Evolutionary conservation across 2,797 vertebrate genomes (phyloP).

Genomic region (Amblyraja radiata): DNA sequence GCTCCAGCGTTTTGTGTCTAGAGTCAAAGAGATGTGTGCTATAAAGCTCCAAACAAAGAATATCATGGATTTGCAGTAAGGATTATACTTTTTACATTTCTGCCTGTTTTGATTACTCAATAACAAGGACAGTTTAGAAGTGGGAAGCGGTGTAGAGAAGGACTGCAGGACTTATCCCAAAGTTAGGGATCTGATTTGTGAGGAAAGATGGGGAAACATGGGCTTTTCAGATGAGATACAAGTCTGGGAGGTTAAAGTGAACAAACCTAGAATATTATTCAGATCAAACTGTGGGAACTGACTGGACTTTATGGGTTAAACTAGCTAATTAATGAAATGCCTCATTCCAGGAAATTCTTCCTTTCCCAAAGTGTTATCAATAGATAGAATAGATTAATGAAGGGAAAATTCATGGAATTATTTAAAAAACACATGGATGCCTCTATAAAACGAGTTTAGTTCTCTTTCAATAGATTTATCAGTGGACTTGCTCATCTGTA

Average conservation of each 20-base stretch:
- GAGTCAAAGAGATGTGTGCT: not conserved
- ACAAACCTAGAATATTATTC: not conserved
- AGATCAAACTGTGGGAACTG: not conserved
- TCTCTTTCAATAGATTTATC: not conserved
- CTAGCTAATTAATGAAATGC: not conserved
- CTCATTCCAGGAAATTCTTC: not conserved
- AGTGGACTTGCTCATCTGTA: not conserved
- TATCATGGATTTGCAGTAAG: not conserved
- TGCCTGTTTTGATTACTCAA: not conserved
- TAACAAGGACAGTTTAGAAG: no score
- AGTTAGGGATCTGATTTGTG: not conserved
- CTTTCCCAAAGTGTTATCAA: not conserved
- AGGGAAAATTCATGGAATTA: not conserved
- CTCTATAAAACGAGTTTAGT: not conserved
- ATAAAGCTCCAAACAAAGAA: not conserved
- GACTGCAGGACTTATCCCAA: not conserved
- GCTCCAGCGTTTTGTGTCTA: no score
- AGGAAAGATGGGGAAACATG: not conserved
- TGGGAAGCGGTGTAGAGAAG: not conserved
- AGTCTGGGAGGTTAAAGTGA: not conserved
- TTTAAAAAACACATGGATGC: not conserved
- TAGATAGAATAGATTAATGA: not conserved
- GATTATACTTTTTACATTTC: not conserved
- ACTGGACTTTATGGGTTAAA: not conserved
- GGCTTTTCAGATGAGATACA: not conserved